Percentiles rank a stretch among this genome's conserved stretches.
Evolutionary conservation across 2,797 vertebrate genomes (phyloP).

Genomic region (Nyctibius grandis): DNA sequence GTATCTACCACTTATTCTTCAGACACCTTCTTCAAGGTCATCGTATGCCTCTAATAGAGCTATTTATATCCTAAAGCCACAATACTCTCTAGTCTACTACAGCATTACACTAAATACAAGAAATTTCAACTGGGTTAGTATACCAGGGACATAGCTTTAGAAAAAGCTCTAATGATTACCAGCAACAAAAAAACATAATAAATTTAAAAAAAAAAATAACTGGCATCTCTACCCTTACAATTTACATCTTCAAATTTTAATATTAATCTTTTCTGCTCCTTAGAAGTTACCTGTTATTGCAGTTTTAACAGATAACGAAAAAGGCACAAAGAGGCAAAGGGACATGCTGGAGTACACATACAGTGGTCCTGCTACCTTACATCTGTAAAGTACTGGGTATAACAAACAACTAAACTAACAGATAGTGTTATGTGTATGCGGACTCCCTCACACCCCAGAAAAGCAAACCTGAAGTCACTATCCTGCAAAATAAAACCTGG

Average conservation of each 20-base stretch:
- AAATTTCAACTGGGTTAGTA: not conserved
- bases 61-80: not conserved
- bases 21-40: not conserved
- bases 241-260: not conserved
- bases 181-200: not conserved
- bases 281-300: not conserved
- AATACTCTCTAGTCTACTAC: not conserved
- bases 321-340: not conserved
- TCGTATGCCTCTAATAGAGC: not conserved
- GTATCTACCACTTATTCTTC: not conserved
- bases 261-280: not conserved
- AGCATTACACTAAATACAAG: not conserved
- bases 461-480: not conserved
- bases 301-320: not conserved
- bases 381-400: not conserved
- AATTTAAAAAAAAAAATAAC: not conserved
- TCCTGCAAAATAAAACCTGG: not conserved
- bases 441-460: not conserved
- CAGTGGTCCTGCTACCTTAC: not conserved
- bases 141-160: not conserved
- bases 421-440: rapidly evolving
- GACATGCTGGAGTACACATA: not conserved
- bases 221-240: not conserved
- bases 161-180: not conserved
- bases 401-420: not conserved